Evolutionary conservation across 2,113 vertebrate species (phyloP), one percentile per base, ranked within the genome.

Genomic region (Catharus fuscescens): DNA sequence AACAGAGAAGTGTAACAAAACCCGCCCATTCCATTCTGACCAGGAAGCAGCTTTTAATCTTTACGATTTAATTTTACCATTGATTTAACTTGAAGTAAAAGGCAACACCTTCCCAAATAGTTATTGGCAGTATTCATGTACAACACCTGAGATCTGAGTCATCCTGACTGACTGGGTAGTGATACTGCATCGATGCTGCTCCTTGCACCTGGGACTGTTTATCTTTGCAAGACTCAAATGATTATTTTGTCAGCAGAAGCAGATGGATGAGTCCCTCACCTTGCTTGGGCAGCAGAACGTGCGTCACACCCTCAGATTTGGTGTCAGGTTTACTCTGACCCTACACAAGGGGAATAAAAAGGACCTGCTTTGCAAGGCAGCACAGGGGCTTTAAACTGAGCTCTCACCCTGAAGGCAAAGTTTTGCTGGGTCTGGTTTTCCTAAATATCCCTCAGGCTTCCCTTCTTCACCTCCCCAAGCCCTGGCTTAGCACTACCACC

Each of bases 81-180:
- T 0, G 0, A 56, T 76, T 87, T 50, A 24, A 47, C 19, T 44
- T 29, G 13, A 53, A 32, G 19, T 18, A 38, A 64, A 73, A 80
- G 14, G 13, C 32, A 67, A 31, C 1, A 5, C 47, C 47, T 3
- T 3, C 7, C 7, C 40, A 5, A 5, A 9, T 8, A 18, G 42
- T 76, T 67, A 28, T 47, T 85, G 23, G 14, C 25, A 42, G 42
- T 76, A 92, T 93, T 47, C 19, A 20, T 4, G 8, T 44, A 36
- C 18, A 8, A 21, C 7, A 3, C 25, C 20, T 2, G 2, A 62
- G 45, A 77, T 82, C 50, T 54, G 59, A 50, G 47, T 56, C 38
- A 47, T 45, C 17, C 25, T 85, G n/a, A 34, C 21, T 20, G 24
- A 18, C 78, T 56, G 56, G 6, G 14, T 19, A 25, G 6, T 6